Conservation (phyloP, 2,797 vertebrate species). For the Pangasius djambal region DNA sequence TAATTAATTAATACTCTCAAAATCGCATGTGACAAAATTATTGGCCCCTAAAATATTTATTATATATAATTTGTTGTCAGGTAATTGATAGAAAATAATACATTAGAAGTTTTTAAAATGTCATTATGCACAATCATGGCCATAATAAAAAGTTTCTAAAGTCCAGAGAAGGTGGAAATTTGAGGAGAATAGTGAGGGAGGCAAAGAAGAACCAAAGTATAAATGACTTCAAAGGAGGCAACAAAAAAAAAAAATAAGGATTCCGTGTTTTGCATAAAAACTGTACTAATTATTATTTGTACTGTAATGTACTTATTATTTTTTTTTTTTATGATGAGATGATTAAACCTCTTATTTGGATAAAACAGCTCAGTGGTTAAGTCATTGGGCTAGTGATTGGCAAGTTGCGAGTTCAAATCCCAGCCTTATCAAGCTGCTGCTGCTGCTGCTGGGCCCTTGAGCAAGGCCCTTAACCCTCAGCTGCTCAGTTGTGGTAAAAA, state of each 20-base stretch:
- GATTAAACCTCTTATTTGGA: not conserved
- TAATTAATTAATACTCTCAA: not conserved
- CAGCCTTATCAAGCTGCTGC: not conserved
- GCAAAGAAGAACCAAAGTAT: not conserved
- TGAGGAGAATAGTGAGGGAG: not conserved
- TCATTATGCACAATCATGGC: not conserved
- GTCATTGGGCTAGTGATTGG: not conserved
- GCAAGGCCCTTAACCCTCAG: not conserved
- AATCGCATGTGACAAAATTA: not conserved
- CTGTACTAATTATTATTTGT: not conserved
- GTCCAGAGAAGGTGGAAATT: not conserved
- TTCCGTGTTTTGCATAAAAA: not conserved
- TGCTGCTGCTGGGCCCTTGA: not conserved
- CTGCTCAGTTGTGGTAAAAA: not conserved
- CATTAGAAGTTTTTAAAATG: not conserved
- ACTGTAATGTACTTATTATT: no score
- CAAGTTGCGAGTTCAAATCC: not conserved
- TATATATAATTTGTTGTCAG: not conserved
- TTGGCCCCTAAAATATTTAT: not conserved
- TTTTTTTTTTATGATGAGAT: not conserved
- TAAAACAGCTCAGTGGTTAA: not conserved
- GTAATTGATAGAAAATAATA: not conserved
- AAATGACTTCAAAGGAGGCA: not conserved
- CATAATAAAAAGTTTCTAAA: not conserved
- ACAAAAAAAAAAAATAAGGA: not conserved